A percentile compares a stretch with the other conserved stretches of the same genome.
Conservation (phyloP, 2,113 vertebrate species). For the Brachyistius frenatus region DNA sequence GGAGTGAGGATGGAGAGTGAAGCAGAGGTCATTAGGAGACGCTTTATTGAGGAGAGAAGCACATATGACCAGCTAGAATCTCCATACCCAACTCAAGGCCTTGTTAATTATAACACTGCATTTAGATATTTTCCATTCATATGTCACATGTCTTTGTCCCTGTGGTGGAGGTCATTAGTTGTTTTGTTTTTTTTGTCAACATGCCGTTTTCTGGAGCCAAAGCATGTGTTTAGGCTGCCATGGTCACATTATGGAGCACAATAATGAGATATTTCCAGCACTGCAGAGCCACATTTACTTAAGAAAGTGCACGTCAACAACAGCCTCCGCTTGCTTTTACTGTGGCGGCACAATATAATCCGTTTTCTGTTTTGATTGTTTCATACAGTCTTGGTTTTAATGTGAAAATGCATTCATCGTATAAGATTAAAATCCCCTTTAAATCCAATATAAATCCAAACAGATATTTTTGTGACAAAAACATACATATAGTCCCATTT, state of each 20-base stretch:
- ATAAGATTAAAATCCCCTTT: no score
- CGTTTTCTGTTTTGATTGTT: neutral
- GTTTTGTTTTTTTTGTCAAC: conserved; percentile 47
- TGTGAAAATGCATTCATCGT: no score
- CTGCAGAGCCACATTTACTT: neutral
- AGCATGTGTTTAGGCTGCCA: conserved; percentile 36
- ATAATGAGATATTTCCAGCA: neutral
- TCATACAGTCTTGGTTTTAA: neutral
- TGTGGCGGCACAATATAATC: neutral
- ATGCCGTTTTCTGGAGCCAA: neutral
- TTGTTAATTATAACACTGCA: conserved; percentile 25
- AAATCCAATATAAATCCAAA: no score
- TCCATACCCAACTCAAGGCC: neutral
- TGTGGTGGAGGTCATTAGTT: conserved; percentile 26
- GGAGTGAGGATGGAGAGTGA: conserved; percentile 39
- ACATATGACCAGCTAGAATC: conserved; percentile 7
- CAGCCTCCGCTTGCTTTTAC: neutral
- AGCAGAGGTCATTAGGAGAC: conserved; percentile 67
- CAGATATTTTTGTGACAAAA: no score
- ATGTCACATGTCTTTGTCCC: conserved; percentile 33
- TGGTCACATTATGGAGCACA: conserved; percentile 14
- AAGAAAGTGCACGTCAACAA: neutral
- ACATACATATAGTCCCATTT: no score
- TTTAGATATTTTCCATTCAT: neutral
- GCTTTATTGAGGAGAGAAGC: conserved; percentile 26